Base-by-base conservation (phyloP, 2,797 vertebrate species). In the Sebastes aleutianus region DNA sequence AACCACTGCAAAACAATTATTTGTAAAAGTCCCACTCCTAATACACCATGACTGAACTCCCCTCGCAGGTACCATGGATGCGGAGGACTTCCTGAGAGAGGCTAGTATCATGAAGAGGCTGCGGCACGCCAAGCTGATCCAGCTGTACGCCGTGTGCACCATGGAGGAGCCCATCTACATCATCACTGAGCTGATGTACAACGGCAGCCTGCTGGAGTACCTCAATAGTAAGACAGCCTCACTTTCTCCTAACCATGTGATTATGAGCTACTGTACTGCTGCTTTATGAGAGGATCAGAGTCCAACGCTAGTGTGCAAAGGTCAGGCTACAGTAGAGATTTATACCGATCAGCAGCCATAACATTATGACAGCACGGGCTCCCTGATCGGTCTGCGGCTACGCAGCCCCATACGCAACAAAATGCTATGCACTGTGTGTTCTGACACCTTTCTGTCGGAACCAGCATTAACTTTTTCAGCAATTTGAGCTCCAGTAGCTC, bases 141-240 rank as follows among this genome's bases (percentile, higher is more conserved):
- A 99, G 91, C 96, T 99, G 78, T 99, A 99, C 62, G 98, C 98
- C 1, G 98, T 99, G 54, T 99, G 98, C 91, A 98, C 97, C 78
- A 74, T 96, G 89, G 96, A 98, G 87, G 97, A 99, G 69, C 98
- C 98, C 83, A 96, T 99, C 93, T 99, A 98, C 95, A 99, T 99
- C 93, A 96, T 99, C 94, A 99, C 98, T 0, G 98, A 99, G 92
- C 95, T 99, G 89, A 99, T 99, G 98, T 97, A 87, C 85, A 90
- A 98, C 9, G 97, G 98, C 92, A 99, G 98, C 89, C 95, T 99
- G 87, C 95, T 96, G 74, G 96, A 97, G 8, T 97, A 98, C 89
- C 97, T 99, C 47, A 96, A 96, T 89, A 97, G 98, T 99, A 96
- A 97, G 97, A 59, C 0, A 0, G 3, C 9, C 34, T 59, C 14